phyloP scores from a whole-genome alignment of 2,113 vertebrate species.

The Chaetops frenatus region DNA sequence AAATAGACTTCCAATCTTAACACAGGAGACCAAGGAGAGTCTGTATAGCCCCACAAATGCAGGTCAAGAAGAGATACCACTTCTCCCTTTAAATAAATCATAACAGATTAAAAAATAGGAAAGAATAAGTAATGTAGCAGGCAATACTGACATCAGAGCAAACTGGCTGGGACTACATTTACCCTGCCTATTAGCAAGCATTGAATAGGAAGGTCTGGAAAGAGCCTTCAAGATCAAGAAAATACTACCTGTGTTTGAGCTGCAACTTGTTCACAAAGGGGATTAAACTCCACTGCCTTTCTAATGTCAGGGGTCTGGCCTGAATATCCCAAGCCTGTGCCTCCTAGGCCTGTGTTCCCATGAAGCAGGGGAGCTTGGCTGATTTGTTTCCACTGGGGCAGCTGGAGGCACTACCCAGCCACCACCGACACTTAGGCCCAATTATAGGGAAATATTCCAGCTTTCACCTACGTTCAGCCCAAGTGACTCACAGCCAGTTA shows the following conservation, averaged over 20 bases:
- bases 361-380: background rate
- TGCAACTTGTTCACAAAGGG: background rate
- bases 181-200: background rate
- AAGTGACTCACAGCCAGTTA: constrained; percentile 9
- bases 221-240: background rate
- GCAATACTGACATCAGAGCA: background rate
- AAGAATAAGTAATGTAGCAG: background rate
- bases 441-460: background rate
- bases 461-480: background rate
- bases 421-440: accelerated
- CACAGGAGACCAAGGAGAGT: background rate
- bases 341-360: background rate
- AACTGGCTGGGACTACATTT: background rate
- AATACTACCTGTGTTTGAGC: background rate
- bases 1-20: background rate
- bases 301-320: background rate
- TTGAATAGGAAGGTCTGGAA: background rate
- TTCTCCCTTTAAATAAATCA: background rate
- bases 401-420: background rate
- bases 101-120: background rate
- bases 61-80: background rate
- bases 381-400: background rate
- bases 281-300: background rate
- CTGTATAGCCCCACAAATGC: background rate
- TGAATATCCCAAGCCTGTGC: background rate